Percentiles rank a stretch among this genome's conserved stretches.
Evolutionary conservation across 2,888 invertebrate genomes (phyloP).

Genomic region (Pimpla rufipes): DNA sequence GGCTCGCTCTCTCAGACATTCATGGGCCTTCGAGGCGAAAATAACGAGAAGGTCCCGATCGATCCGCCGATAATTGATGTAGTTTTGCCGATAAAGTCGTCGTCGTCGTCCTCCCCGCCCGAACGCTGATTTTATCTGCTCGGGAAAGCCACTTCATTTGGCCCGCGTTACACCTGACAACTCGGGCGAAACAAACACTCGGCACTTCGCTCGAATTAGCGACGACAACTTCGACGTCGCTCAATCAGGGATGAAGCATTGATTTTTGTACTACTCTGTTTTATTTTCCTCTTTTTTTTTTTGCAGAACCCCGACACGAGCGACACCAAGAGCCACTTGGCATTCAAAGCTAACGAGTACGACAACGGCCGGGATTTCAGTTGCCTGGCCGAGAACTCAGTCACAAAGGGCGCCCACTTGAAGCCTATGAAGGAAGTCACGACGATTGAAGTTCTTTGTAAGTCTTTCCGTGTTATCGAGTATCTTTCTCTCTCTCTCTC

Average conservation of each 20-base stretch:
- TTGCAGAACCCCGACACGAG: constrained; percentile 92
- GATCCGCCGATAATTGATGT: constrained; percentile 61
- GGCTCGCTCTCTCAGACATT: constrained; percentile 50
- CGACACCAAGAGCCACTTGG: constrained; percentile 92
- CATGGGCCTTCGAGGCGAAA: neutral
- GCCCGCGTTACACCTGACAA: neutral
- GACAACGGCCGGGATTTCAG: constrained; percentile 93
- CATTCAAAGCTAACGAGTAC: constrained; percentile 92
- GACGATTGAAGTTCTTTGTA: constrained; percentile 94
- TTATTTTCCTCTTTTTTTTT: constrained; percentile 57
- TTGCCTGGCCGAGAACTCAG: constrained; percentile 94
- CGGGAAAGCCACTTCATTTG: constrained; percentile 10
- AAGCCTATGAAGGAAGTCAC: constrained; percentile 91
- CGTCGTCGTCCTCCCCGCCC: too few species aligned
- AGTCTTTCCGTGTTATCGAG: constrained; percentile 83
- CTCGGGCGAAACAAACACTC: constrained; percentile 26
- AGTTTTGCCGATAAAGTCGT: constrained; percentile 56
- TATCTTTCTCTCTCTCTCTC: too few species aligned
- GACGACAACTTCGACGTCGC: neutral
- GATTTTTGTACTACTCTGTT: neutral
- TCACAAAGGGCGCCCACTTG: constrained; percentile 90
- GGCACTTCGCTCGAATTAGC: neutral
- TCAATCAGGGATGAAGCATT: neutral
- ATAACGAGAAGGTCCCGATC: constrained; percentile 55
- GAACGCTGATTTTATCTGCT: constrained; percentile 34